These are phyloP conservation scores for Hippolais icterina DNA, from an alignment of 2,113 vertebrate species.

Conservation along the genomic window DNA sequence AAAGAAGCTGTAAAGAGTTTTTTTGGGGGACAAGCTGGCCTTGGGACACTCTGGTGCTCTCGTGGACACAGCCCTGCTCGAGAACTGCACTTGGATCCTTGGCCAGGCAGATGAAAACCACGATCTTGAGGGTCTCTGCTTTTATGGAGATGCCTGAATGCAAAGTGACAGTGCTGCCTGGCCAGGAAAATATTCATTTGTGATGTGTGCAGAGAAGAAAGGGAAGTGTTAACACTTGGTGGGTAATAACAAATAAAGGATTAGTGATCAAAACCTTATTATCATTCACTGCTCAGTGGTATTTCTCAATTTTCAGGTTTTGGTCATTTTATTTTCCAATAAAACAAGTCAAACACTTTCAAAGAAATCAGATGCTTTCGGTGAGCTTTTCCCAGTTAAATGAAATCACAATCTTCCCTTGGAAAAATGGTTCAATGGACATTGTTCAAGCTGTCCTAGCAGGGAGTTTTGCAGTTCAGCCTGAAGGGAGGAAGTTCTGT, in stretches of 20 bases:
- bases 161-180: neutral
- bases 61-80: rapidly evolving
- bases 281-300: neutral
- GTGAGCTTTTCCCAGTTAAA: neutral
- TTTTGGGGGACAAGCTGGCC: neutral
- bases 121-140: neutral
- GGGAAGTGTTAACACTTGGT: neutral
- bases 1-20: neutral
- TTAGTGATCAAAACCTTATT: neutral
- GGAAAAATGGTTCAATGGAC: neutral
- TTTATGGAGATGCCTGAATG: neutral
- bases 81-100: too few species aligned
- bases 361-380: neutral
- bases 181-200: neutral
- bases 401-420: neutral
- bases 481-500: neutral
- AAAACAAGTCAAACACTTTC: neutral
- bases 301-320: neutral
- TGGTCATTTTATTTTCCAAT: neutral
- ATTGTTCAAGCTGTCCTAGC: neutral
- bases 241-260: neutral
- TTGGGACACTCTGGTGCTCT: neutral
- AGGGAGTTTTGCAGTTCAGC: neutral
- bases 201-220: neutral
- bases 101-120: neutral